A percentile compares a stretch with the other conserved stretches of the same genome.
Evolutionary conservation across 2,797 vertebrate species (phyloP).

Genomic region (Acrossocheilus wenchowensis): DNA sequence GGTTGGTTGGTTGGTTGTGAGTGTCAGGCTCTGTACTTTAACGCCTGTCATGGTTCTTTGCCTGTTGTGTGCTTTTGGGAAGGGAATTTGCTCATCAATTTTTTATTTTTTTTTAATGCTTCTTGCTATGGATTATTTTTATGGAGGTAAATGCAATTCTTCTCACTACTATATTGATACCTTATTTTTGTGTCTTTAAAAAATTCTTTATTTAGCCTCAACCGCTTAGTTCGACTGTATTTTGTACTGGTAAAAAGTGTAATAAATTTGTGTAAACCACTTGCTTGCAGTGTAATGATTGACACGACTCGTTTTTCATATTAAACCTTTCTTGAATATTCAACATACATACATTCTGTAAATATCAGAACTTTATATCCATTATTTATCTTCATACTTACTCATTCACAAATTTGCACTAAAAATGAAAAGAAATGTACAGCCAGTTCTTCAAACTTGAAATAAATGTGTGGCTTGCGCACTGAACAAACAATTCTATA

Average conservation of each 20-base stretch:
- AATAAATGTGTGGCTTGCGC: slow-evolving; percentile 60
- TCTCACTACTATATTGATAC: slow-evolving; percentile 80
- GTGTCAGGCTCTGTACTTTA: slow-evolving; percentile 71
- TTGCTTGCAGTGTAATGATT: slow-evolving; percentile 62
- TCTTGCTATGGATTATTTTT: slow-evolving; percentile 79
- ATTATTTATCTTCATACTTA: slow-evolving; percentile 52
- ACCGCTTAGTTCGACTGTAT: slow-evolving; percentile 82
- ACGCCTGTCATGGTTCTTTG: slow-evolving; percentile 77
- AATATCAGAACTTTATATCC: slow-evolving; percentile 52
- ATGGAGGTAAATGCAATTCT: slow-evolving; percentile 79
- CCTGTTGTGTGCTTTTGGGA: slow-evolving; percentile 77
- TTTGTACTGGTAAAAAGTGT: slow-evolving; percentile 85
- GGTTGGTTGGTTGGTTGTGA: slow-evolving; percentile 69
- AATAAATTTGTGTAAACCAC: slow-evolving; percentile 82
- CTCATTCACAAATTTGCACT: slow-evolving; percentile 47
- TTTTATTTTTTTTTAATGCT: slow-evolving; percentile 73
- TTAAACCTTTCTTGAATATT: slow-evolving; percentile 37
- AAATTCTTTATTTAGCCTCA: slow-evolving; percentile 78
- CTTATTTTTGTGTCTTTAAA: slow-evolving; percentile 83
- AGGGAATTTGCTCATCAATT: slow-evolving; percentile 44
- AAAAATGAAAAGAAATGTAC: slow-evolving; percentile 52
- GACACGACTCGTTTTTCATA: slow-evolving; percentile 34
- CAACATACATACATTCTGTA: slow-evolving; percentile 55
- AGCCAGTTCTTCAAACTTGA: slow-evolving; percentile 60
- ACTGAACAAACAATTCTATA: slow-evolving; percentile 57